These are phyloP conservation scores for Falco peregrinus DNA, from an alignment of 2,797 vertebrate species.

Conservation along the genomic window DNA sequence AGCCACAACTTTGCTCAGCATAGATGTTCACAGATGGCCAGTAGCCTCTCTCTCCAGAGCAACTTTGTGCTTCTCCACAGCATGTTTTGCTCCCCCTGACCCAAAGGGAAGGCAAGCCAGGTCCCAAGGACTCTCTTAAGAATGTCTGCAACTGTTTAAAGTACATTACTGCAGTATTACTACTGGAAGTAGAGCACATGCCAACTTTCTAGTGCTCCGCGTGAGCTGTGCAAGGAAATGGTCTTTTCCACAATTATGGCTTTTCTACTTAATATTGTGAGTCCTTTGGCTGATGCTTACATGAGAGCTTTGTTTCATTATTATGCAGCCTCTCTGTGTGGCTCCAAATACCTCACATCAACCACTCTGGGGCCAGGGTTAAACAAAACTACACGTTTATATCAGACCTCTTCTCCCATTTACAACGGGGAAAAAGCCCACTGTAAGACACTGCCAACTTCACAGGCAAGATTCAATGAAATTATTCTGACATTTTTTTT, in stretches of 20 bases:
- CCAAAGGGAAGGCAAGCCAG: background rate
- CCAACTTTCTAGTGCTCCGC: background rate
- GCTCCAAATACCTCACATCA: background rate
- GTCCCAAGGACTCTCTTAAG: background rate
- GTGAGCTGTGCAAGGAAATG: constrained; percentile 9
- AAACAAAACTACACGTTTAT: background rate
- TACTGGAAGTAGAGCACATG: background rate
- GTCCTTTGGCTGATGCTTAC: background rate
- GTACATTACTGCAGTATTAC: background rate
- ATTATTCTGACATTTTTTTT: background rate
- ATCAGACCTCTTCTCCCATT: background rate
- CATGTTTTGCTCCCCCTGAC: background rate
- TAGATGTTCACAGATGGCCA: background rate
- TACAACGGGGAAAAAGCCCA: background rate
- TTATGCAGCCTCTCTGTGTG: background rate
- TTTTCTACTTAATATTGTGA: background rate
- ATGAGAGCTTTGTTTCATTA: constrained; percentile 10
- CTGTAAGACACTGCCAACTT: background rate
- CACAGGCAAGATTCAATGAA: background rate
- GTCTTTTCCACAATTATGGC: background rate
- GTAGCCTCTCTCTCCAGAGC: background rate
- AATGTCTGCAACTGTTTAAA: constrained; percentile 19
- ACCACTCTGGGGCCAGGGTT: background rate
- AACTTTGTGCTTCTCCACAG: background rate
- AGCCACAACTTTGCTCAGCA: background rate